These are phyloP conservation scores for Hydriomena furcata DNA, from an alignment of 2,888 invertebrate genomes.

Conservation along the genomic window DNA sequence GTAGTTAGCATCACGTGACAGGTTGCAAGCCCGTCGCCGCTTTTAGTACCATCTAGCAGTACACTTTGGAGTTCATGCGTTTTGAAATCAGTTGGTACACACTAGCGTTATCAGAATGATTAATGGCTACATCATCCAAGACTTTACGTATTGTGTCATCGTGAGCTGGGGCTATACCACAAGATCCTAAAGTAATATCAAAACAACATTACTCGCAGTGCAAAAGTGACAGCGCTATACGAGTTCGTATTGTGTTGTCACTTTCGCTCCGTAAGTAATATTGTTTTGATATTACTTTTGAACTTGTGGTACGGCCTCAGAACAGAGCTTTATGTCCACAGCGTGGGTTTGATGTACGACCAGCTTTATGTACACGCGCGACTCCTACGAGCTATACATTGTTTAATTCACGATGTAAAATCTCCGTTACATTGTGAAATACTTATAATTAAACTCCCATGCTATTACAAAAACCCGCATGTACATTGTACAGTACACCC, in stretches of 20 bases:
- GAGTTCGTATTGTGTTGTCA: too few species aligned
- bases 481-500: too few species aligned
- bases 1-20: too few species aligned
- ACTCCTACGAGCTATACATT: conserved; percentile 28
- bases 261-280: too few species aligned
- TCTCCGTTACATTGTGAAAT: conserved; percentile 31
- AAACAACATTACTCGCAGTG: too few species aligned
- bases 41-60: not conserved
- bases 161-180: too few species aligned
- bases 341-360: conserved; percentile 36
- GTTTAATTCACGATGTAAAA: conserved; percentile 27
- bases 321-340: conserved; percentile 25
- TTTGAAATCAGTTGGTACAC: conserved; percentile 29
- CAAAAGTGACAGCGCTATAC: too few species aligned
- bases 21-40: too few species aligned
- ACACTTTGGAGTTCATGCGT: conserved; percentile 23
- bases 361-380: conserved; percentile 23
- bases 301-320: too few species aligned
- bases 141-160: conserved; percentile 33
- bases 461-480: conserved; percentile 32
- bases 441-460: conserved; percentile 27
- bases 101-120: conserved; percentile 30
- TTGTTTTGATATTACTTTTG: too few species aligned
- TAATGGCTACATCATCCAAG: conserved; percentile 25
- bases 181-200: too few species aligned